Evolutionary conservation across 2,113 vertebrate species (phyloP), one percentile per base, ranked within the genome.

Genomic region (Indri indri): DNA sequence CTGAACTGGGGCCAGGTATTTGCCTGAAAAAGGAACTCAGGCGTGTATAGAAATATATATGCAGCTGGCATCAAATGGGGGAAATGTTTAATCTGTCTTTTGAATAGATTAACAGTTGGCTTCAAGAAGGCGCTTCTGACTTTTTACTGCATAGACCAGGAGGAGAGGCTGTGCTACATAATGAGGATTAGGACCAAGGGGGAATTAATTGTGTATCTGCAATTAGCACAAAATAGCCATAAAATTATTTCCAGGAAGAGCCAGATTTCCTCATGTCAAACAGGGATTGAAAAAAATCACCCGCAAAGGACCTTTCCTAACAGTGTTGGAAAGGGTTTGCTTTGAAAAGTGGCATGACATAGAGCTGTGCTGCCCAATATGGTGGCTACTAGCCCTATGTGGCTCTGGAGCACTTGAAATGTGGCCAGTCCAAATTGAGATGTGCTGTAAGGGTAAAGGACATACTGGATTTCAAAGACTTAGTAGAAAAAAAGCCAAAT

Each of bases 31-130:
- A 89, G 63, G 88, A 97, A 87, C 70, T 84, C 50, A 96, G 74
- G 54, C 3, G 0, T 65, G 76, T 74, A 68, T 59, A 94, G 89
- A 89, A 96, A 96, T 96, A 92, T 86, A 92, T 89, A 81, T n/a
- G 18, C 57, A 91, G 83, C 68, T 83, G 93, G 89, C 86, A 93
- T 37, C 82, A 70, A 89, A 88, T 73, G 57, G 81, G 83, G 37
- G 73, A 87, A 89, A 74, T 71, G 52, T 91, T 96, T 90, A 84
- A 96, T 94, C 65, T 83, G 81, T 66, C 74, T 94, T 95, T 93
- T 91, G 86, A 97, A 96, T 88, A 65, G 77, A 96, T 97, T 92
- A 95, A 71, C 57, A 65, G 65, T 96, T 97, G 95, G 94, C 57
- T 96, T 94, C 45, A 76, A 90, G 82, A 80, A 93, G 93, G 45